These are phyloP conservation scores for Zaprionus africanus DNA, from an alignment of 1,140 invertebrate genomes.

Conservation along the genomic window DNA sequence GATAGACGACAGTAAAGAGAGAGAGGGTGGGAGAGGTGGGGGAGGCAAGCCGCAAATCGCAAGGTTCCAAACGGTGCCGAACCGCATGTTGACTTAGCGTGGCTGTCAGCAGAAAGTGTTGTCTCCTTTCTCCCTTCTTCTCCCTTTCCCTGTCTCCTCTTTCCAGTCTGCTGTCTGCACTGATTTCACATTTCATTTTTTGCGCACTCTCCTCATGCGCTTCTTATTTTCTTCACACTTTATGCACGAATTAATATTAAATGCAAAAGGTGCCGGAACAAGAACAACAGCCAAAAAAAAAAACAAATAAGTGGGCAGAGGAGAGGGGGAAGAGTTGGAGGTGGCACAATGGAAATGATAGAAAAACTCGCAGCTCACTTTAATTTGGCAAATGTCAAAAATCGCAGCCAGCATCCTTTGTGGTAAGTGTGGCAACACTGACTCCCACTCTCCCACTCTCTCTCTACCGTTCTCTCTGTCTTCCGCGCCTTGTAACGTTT, in stretches of 20 bases:
- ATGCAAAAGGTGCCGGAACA: constrained; percentile 56
- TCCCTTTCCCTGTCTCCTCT: background rate
- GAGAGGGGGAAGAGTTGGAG: background rate
- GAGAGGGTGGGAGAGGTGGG: too few relatives aligned
- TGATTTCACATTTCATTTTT: constrained; percentile 46
- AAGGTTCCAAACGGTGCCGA: constrained; percentile 21
- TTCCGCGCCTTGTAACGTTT: constrained; percentile 51
- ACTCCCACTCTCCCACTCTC: background rate
- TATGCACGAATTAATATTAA: constrained; percentile 67
- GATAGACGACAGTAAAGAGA: background rate
- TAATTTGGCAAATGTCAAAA: constrained; percentile 75
- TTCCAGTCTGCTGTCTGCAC: constrained; percentile 27
- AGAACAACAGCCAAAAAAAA: constrained; percentile 5
- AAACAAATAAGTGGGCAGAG: background rate
- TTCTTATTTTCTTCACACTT: constrained; percentile 45
- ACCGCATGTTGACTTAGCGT: constrained; percentile 52
- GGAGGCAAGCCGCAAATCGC: background rate
- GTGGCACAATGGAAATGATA: constrained; percentile 16
- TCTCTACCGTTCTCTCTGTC: constrained; percentile 3
- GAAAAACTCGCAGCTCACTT: constrained; percentile 58
- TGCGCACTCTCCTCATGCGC: constrained; percentile 4
- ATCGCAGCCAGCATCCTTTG: constrained; percentile 39
- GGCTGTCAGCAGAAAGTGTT: constrained; percentile 35
- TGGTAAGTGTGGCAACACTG: constrained; percentile 15
- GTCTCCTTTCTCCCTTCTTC: background rate